Base-by-base conservation (phyloP, 2,113 vertebrate genomes). In the Limnothrissa miodon region DNA sequence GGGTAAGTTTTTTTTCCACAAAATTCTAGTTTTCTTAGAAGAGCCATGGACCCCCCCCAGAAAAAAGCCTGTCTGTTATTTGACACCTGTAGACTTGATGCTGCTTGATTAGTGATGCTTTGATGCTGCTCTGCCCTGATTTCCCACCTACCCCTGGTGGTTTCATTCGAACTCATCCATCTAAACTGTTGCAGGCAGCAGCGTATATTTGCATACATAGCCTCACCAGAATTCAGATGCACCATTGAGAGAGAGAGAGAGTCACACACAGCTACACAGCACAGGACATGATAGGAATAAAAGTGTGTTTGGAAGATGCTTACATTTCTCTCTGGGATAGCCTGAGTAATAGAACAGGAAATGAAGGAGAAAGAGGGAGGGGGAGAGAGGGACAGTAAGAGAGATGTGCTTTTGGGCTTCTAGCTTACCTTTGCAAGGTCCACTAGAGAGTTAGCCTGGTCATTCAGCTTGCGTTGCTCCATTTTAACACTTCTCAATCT, bases 401-500 rank as follows among this genome's bases (percentile, higher is more conserved):
- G 62, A 80, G 70, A 80, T 42, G 81, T 39, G 66, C 36, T 44
- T 56, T 79, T 19, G 51, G n/a, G 13, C 48, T 83, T 90, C 85
- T 86, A 89, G 88, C 96, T 96, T 95, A 99, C 98, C 97, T 99
- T 99, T 87, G 98, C 98, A 92, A 99, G 96, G 92, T 99, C 98
- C 95, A 99, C 98, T 94, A 99, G 96, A 87, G 97, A 99, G 91
- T 99, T 99, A 89, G 98, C 97, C 96, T 99, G 98, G 93, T 99
- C 98, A 87, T 99, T 99, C 94, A 99, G 93, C 93, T 99, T 99
- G 90, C 98, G 96, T 94, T 99, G 98, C 91, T 99, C 98, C 98
- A 99, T 99, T 97, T 99, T 99, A 93, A 99, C 98, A 95, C 98
- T 99, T 96, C 98, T 96, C 94, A 99, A 98, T 96, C 98, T 99